Conservation (phyloP, 2,888 invertebrate species). For the Helicoverpa assulta region DNA sequence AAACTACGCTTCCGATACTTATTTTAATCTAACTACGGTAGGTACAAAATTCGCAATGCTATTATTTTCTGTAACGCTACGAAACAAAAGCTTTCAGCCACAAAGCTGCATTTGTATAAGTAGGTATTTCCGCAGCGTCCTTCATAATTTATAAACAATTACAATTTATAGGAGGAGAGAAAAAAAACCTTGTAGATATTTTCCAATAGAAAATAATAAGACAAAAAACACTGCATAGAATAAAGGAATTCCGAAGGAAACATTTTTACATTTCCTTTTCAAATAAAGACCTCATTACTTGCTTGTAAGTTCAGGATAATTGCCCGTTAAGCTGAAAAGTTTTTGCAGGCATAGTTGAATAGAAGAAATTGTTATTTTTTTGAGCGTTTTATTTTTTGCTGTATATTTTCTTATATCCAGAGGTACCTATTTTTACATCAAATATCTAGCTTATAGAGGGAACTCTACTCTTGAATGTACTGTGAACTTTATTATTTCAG, state of each 20-base stretch:
- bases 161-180: not conserved
- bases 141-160: too few relatives aligned
- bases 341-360: conserved; percentile 23
- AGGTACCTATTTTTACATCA: too few relatives aligned
- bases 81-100: too few relatives aligned
- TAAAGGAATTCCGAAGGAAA: conserved; percentile 38
- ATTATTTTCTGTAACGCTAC: not conserved
- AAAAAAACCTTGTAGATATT: not conserved
- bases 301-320: conserved; percentile 56
- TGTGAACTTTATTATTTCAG: too few relatives aligned
- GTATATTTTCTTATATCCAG: too few relatives aligned
- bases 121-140: too few relatives aligned
- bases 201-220: conserved; percentile 27
- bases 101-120: too few relatives aligned
- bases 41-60: not conserved
- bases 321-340: conserved; percentile 47
- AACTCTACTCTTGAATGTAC: too few relatives aligned
- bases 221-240: conserved; percentile 19
- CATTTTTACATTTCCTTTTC: conserved; percentile 45
- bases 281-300: conserved; percentile 57
- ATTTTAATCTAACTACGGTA: not conserved
- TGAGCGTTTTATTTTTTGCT: too few relatives aligned
- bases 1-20: not conserved
- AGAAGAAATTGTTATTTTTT: conserved; percentile 19
- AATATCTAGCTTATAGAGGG: too few relatives aligned